phyloP scores from a whole-genome alignment of 2,797 vertebrate genomes.

The Anisognathus igniventris region DNA sequence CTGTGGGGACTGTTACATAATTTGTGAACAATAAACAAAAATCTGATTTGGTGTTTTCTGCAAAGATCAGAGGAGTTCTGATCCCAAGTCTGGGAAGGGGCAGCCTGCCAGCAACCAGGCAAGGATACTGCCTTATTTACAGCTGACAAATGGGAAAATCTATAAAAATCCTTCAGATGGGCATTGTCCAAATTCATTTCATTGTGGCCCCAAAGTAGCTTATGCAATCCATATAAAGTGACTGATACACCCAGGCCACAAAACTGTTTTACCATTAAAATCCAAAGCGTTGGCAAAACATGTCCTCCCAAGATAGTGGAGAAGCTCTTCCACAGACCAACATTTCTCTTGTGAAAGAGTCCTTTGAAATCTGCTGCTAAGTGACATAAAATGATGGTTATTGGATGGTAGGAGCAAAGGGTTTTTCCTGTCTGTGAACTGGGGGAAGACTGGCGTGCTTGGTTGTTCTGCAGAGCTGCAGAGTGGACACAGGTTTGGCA shows the following conservation, averaged over 20 bases:
- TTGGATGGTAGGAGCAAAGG: background rate
- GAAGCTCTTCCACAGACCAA: background rate
- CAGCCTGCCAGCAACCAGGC: background rate
- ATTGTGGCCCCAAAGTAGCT: background rate
- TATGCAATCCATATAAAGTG: background rate
- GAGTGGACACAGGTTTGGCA: accelerated
- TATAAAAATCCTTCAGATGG: background rate
- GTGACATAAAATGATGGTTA: background rate
- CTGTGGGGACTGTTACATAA: background rate
- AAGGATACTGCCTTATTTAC: background rate
- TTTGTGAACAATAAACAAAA: slow-evolving; percentile 2
- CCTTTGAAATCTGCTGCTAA: background rate
- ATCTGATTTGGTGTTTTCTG: background rate
- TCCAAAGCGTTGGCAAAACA: background rate
- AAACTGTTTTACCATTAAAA: background rate
- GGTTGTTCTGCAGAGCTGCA: background rate
- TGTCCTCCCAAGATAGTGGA: background rate
- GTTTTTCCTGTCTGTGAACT: background rate
- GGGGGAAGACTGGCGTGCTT: background rate
- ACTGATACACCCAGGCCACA: background rate
- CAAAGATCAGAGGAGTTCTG: background rate
- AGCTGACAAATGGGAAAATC: background rate
- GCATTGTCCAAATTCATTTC: background rate
- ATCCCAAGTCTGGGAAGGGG: background rate
- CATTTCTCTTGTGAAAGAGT: background rate